A percentile compares a stretch with the other conserved stretches of the same genome.
phyloP scores from a whole-genome alignment of 2,888 invertebrate genomes.

The Octodonta nipae region DNA sequence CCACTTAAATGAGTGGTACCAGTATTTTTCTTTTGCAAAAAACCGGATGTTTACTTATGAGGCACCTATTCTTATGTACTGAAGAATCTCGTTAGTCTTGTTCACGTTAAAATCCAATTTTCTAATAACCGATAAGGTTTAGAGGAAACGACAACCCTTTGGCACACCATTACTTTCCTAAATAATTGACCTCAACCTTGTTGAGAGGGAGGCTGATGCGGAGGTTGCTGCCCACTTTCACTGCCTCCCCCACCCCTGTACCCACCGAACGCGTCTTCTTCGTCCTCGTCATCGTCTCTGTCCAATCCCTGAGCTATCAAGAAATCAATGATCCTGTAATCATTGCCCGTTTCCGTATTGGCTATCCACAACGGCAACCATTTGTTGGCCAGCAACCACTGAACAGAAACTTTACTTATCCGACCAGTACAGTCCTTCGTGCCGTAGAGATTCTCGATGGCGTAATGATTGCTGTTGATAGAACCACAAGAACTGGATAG shows the following conservation, averaged over 20 bases:
- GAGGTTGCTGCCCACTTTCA: constrained; percentile 3
- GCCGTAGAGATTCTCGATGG: constrained; percentile 35
- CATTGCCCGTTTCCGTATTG: constrained; percentile 37
- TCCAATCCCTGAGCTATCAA: constrained; percentile 28
- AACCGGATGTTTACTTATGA: too few species aligned
- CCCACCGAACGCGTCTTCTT: constrained; percentile 6
- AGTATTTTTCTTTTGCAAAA: too few species aligned
- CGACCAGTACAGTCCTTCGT: constrained; percentile 32
- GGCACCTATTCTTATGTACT: too few species aligned
- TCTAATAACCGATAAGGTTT: too few species aligned
- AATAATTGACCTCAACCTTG: too few species aligned
- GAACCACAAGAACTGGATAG: constrained; percentile 55
- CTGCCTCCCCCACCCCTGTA: background rate
- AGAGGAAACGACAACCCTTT: too few species aligned
- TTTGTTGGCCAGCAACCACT: constrained; percentile 53
- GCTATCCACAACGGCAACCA: constrained; percentile 51
- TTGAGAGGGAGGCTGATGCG: too few species aligned
- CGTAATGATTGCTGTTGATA: constrained; percentile 35
- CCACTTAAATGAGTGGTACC: too few species aligned
- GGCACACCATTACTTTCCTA: too few species aligned
- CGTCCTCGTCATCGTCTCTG: constrained; percentile 20
- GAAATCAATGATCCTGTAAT: constrained; percentile 27
- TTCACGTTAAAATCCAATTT: too few species aligned
- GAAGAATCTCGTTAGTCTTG: too few species aligned
- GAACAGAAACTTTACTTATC: constrained; percentile 48